Percentiles rank a stretch among this genome's conserved stretches.
Conservation (phyloP, 2,888 invertebrate genomes). For the Papilio elwesi region DNA sequence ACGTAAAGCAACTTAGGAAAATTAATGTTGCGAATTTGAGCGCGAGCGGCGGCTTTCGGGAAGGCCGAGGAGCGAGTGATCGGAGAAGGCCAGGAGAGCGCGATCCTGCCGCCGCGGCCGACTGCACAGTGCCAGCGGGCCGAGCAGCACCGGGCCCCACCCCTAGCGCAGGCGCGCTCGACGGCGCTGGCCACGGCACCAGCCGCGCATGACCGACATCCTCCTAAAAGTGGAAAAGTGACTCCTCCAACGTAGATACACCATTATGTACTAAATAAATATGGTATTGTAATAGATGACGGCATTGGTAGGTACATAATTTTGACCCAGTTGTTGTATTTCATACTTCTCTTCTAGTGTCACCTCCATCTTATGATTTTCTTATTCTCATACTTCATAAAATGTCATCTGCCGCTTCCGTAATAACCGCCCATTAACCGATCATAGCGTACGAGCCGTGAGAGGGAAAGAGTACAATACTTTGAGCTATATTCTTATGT, state of each 20-base stretch:
- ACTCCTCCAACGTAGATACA: slow-evolving; percentile 82
- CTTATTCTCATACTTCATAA: background rate
- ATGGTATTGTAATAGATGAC: slow-evolving; percentile 75
- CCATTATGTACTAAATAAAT: slow-evolving; percentile 83
- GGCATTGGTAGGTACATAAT: slow-evolving; percentile 66
- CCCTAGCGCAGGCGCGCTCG: slow-evolving; percentile 77
- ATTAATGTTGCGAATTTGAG: slow-evolving; percentile 56
- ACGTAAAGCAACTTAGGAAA: slow-evolving; percentile 67
- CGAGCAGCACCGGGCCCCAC: slow-evolving; percentile 75
- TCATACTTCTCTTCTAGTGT: slow-evolving; percentile 53
- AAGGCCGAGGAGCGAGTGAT: slow-evolving; percentile 54
- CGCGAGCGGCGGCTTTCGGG: slow-evolving; percentile 75
- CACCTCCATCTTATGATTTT: background rate
- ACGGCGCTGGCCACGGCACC: slow-evolving; percentile 48
- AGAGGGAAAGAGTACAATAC: slow-evolving; percentile 32
- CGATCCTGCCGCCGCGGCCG: slow-evolving; percentile 76
- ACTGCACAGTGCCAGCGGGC: slow-evolving; percentile 79
- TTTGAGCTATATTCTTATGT: slow-evolving; percentile 22
- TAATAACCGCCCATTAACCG: slow-evolving; percentile 21
- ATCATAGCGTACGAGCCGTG: slow-evolving; percentile 6
- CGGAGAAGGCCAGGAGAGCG: slow-evolving; percentile 63
- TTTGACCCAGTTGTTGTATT: slow-evolving; percentile 67
- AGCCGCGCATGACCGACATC: slow-evolving; percentile 80
- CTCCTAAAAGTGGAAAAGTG: slow-evolving; percentile 82
- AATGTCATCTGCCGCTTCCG: slow-evolving; percentile 5